These are phyloP conservation scores for Ctenopoma multispine DNA, from an alignment of 2,797 vertebrate species.

Conservation along the genomic window DNA sequence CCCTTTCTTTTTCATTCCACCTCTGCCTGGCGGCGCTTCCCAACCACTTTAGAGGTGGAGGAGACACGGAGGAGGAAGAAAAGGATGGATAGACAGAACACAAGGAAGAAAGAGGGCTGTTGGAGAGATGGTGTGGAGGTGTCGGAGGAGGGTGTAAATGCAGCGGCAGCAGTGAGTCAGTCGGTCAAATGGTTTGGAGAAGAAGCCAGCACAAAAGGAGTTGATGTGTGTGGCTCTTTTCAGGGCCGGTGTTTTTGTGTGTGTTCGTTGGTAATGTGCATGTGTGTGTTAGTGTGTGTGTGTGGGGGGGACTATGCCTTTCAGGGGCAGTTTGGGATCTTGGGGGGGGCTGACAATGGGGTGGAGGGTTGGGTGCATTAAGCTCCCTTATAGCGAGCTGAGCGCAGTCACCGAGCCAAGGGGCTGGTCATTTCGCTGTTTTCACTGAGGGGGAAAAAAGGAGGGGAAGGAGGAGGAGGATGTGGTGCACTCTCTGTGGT, in stretches of 20 bases:
- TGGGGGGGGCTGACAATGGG: conserved; percentile 83
- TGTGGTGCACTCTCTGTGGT: conserved; percentile 85
- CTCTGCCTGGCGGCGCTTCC: conserved; percentile 37
- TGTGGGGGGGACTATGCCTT: conserved; percentile 8
- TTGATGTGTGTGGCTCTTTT: conserved; percentile 93
- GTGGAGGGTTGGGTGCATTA: conserved; percentile 83
- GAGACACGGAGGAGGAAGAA: conserved; percentile 2
- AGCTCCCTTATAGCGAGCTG: conserved; percentile 79
- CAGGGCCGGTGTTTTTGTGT: conserved; percentile 83
- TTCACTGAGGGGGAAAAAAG: conserved; percentile 67
- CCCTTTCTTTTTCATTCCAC: conserved; percentile 16
- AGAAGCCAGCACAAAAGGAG: conserved; percentile 90
- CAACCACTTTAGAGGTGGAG: conserved; percentile 42
- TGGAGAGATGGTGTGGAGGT: conserved; percentile 21
- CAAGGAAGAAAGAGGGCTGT: conserved; percentile 16
- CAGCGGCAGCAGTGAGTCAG: conserved; percentile 51
- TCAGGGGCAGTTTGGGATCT: conserved; percentile 56
- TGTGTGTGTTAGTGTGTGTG: conserved; percentile 35
- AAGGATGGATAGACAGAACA: conserved; percentile 32
- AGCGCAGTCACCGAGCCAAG: conserved; percentile 74
- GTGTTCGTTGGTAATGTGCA: conserved; percentile 46
- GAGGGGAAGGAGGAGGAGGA: conserved; percentile 83
- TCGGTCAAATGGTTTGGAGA: conserved; percentile 78
- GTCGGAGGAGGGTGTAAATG: conserved; percentile 61
- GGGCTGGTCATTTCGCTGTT: conserved; percentile 75